Percentiles rank a stretch among this genome's conserved stretches.
Conservation (phyloP, 1,140 invertebrate genomes). For the Trachymyrmex cornetzi region DNA sequence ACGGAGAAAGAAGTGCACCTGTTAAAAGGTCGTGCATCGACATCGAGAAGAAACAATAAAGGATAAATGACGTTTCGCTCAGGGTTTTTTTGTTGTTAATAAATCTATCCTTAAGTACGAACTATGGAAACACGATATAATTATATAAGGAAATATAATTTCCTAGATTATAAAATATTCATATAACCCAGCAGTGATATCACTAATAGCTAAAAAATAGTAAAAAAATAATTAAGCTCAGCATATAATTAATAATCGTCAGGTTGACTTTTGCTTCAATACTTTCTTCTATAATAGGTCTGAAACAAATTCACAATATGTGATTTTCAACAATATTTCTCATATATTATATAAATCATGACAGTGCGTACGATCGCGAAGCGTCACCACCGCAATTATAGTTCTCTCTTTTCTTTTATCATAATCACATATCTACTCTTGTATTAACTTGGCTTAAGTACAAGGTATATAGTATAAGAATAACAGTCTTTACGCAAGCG, state of each 20-base stretch:
- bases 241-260: conserved; percentile 18
- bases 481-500: conserved; percentile 15
- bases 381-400: conserved; percentile 15
- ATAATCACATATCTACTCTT: not conserved
- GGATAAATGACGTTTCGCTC: conserved; percentile 23
- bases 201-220: conserved; percentile 1
- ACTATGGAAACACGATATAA: conserved; percentile 14
- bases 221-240: conserved; percentile 39
- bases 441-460: not conserved
- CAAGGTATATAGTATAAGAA: not conserved
- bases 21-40: conserved; percentile 61
- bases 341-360: conserved; percentile 12
- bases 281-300: not conserved
- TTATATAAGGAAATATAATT: not conserved
- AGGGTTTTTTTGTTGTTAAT: not conserved
- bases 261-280: conserved; percentile 19
- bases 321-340: conserved; percentile 28
- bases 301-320: conserved; percentile 14
- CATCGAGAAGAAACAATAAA: conserved; percentile 64
- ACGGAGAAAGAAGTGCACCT: conserved; percentile 63
- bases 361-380: conserved; percentile 29
- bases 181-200: not conserved
- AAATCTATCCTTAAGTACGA: conserved; percentile 46
- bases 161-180: conserved; percentile 11
- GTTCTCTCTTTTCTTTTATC: not conserved